A percentile compares a stretch with the other conserved stretches of the same genome.
These are phyloP conservation scores for Microctenopoma stevenorrisi DNA, from an alignment of 2,797 vertebrate genomes.

Conservation along the genomic window DNA sequence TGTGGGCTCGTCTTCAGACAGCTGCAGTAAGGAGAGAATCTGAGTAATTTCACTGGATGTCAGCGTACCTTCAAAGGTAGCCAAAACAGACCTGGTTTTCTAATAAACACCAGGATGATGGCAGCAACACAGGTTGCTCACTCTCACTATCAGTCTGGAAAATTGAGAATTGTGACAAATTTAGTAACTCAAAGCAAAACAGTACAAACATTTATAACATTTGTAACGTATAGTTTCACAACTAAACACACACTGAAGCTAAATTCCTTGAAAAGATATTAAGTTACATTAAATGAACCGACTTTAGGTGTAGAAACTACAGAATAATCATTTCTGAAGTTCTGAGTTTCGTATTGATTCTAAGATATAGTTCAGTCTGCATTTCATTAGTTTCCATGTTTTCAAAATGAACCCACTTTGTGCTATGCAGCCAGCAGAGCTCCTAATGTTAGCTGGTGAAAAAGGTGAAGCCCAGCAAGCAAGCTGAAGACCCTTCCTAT, in stretches of 20 bases:
- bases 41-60: constrained; percentile 2
- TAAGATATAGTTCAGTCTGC: too few species aligned
- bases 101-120: constrained; percentile 45
- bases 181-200: neutral
- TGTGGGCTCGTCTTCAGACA: constrained; percentile 7
- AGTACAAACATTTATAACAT: too few species aligned
- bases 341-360: too few species aligned
- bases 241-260: neutral
- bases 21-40: constrained; percentile 22
- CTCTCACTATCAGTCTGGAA: neutral
- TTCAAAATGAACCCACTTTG: too few species aligned
- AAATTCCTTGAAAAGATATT: neutral
- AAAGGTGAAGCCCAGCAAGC: too few species aligned
- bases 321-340: neutral
- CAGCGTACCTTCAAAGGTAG: constrained; percentile 21
- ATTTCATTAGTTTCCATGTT: too few species aligned
- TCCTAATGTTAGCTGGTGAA: too few species aligned
- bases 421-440: too few species aligned
- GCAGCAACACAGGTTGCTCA: neutral
- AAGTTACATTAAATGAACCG: too few species aligned
- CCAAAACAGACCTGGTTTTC: neutral
- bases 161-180: neutral
- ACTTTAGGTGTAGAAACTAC: neutral
- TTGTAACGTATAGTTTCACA: too few species aligned
- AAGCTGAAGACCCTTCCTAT: too few species aligned